Evolutionary conservation across 2,888 invertebrate species (phyloP).

Genomic region (Pycnomerus fuliginosus): DNA sequence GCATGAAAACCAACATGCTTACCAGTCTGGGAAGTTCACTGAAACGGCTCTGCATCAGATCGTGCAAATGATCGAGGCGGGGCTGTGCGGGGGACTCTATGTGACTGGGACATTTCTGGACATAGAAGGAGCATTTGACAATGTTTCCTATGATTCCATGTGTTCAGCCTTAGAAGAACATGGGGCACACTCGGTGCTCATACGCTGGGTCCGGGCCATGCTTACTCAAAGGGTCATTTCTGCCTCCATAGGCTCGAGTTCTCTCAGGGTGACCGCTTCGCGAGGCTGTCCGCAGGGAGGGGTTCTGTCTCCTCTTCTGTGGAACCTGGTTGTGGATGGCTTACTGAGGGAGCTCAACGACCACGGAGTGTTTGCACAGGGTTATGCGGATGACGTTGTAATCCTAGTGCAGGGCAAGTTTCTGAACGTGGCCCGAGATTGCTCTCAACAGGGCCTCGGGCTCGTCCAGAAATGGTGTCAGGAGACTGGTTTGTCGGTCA

Average conservation of each 20-base stretch:
- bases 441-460: slow-evolving; percentile 3
- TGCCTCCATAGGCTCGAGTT: neutral
- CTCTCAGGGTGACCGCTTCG: neutral
- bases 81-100: no score
- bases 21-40: no score
- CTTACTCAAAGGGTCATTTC: neutral
- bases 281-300: slow-evolving; percentile 39
- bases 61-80: no score
- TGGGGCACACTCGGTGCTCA: neutral
- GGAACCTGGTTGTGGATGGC: slow-evolving; percentile 34
- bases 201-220: neutral
- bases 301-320: slow-evolving; percentile 36
- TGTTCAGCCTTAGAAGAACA: neutral
- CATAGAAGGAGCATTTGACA: neutral
- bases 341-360: slow-evolving; percentile 22
- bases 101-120: neutral
- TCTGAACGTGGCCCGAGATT: neutral
- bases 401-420: slow-evolving; percentile 8
- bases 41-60: no score
- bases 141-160: neutral
- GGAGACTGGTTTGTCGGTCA: slow-evolving; percentile 6
- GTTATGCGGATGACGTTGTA: slow-evolving; percentile 19
- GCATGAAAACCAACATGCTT: no score
- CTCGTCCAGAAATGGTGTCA: slow-evolving; percentile 10
- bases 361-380: slow-evolving; percentile 3